phyloP scores from a whole-genome alignment of 2,797 vertebrate species.

The Remorina albescens region DNA sequence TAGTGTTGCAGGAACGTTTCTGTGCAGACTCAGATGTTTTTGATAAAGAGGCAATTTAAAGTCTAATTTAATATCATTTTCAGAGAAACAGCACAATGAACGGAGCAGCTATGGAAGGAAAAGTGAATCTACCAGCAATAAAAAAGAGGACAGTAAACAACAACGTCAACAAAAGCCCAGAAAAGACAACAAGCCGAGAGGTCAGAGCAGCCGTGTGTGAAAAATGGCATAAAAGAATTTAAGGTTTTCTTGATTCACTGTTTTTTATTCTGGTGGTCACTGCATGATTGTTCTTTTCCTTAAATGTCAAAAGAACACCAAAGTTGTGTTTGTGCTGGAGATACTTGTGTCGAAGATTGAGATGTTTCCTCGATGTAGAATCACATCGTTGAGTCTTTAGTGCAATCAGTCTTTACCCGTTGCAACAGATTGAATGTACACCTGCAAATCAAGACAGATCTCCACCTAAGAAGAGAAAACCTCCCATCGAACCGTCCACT shows the following conservation, averaged over 20 bases:
- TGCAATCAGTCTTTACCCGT: not conserved
- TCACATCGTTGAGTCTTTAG: not conserved
- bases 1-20: too few relatives aligned
- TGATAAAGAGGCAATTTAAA: not conserved
- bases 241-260: too few relatives aligned
- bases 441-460: constrained; percentile 53
- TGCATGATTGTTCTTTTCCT: not conserved
- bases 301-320: not conserved
- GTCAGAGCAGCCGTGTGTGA: constrained; percentile 44
- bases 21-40: not conserved
- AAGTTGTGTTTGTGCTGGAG: not conserved
- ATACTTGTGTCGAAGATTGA: not conserved
- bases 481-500: constrained; percentile 12
- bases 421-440: constrained; percentile 67
- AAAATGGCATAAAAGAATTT: too few relatives aligned
- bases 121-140: constrained; percentile 9
- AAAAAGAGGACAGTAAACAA: constrained; percentile 40
- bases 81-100: constrained; percentile 53
- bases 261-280: not conserved
- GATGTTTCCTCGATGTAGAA: too few relatives aligned
- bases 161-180: constrained; percentile 34
- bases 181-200: constrained; percentile 53
- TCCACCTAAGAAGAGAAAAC: constrained; percentile 71
- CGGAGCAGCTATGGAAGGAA: constrained; percentile 42
- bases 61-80: constrained; percentile 8